phyloP scores from a whole-genome alignment of 2,113 vertebrate species.

The Myiagra hebetior region DNA sequence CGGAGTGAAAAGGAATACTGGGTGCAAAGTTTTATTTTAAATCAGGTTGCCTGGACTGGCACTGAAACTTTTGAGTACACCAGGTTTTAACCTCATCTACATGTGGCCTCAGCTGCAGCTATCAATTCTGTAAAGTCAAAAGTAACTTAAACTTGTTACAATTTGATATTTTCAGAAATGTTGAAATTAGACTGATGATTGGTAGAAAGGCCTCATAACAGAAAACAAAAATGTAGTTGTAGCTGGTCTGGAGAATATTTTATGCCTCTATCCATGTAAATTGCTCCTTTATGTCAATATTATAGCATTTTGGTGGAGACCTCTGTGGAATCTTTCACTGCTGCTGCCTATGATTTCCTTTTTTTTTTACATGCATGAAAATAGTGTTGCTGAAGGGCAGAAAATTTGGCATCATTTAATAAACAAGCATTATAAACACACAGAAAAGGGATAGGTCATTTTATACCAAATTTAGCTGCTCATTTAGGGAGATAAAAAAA shows the following conservation, averaged over 20 bases:
- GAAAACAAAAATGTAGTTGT: not conserved
- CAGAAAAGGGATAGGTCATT: not conserved
- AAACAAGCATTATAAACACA: slow-evolving; percentile 22
- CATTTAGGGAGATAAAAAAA: slow-evolving; percentile 8
- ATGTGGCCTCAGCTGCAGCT: not conserved
- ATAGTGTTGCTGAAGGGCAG: slow-evolving; percentile 18
- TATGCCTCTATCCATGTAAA: not conserved
- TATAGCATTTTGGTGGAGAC: slow-evolving; percentile 1
- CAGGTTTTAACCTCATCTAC: not conserved
- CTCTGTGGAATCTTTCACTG: slow-evolving; percentile 11
- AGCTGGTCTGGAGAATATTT: not conserved
- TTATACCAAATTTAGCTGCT: slow-evolving; percentile 32
- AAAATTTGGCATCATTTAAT: not conserved
- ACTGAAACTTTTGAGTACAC: not conserved
- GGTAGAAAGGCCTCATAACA: not conserved
- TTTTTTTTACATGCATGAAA: not conserved
- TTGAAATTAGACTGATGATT: not conserved
- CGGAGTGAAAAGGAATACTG: not conserved
- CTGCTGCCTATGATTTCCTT: not conserved
- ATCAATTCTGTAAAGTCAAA: not conserved
- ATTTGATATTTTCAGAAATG: not conserved
- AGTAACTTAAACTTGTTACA: not conserved
- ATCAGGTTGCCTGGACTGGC: not conserved
- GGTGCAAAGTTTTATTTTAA: not conserved
- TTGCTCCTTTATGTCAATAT: slow-evolving; percentile 7